A percentile compares a stretch with the other conserved stretches of the same genome.
phyloP scores from a whole-genome alignment of 1,140 invertebrate genomes.

The Drosophila nigromelanica region DNA sequence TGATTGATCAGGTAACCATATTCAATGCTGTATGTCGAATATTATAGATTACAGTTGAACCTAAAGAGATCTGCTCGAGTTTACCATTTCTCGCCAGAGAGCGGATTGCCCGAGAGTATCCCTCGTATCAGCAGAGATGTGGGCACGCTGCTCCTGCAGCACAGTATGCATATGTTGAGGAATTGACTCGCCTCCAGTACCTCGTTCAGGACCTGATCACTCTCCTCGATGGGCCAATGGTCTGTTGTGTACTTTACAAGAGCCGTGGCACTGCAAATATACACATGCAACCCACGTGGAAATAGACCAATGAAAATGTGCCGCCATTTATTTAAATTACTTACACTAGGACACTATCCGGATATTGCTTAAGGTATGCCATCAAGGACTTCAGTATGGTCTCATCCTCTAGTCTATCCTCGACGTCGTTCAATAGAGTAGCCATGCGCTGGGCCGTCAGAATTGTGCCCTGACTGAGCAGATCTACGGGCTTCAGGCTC shows the following conservation, averaged over 20 bases:
- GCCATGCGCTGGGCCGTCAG: constrained; percentile 23
- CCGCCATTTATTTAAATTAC: not conserved
- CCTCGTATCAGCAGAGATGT: constrained; percentile 23
- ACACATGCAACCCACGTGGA: not conserved
- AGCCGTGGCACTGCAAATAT: constrained; percentile 10
- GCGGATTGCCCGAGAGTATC: constrained; percentile 19
- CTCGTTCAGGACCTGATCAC: constrained; percentile 16
- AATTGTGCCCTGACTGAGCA: constrained; percentile 23
- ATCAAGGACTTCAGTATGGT: constrained; percentile 14
- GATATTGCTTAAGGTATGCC: constrained; percentile 17
- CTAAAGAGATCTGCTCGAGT: too few relatives aligned
- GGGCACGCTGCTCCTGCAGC: constrained; percentile 16
- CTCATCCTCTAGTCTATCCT: constrained; percentile 14
- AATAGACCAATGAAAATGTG: too few relatives aligned
- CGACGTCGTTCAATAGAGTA: constrained; percentile 7
- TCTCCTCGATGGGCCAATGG: constrained; percentile 16
- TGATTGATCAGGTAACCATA: constrained; percentile 32
- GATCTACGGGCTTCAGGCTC: constrained; percentile 6
- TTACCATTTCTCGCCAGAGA: constrained; percentile 25
- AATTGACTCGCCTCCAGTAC: constrained; percentile 24
- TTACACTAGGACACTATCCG: constrained; percentile 23
- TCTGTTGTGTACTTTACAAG: constrained; percentile 17
- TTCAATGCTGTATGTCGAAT: constrained; percentile 11
- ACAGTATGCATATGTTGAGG: constrained; percentile 14
- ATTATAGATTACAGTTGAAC: too few relatives aligned